Conservation (phyloP, 2,113 vertebrate genomes). For the Sander vitreus region DNA sequence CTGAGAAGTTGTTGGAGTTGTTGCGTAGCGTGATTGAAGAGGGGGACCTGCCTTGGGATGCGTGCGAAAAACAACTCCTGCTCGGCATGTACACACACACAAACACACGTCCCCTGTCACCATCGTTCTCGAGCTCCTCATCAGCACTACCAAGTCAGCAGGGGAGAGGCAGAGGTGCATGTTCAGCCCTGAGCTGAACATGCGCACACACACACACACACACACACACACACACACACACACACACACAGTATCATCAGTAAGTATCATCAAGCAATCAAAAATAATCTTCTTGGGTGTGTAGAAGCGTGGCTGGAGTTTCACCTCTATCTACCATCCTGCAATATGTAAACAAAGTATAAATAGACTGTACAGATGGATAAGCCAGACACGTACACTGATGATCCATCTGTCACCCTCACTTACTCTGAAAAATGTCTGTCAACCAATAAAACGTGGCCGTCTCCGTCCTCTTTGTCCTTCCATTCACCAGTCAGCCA, state of each 20-base stretch:
- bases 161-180: slow-evolving; percentile 65
- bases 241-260: slow-evolving; percentile 10
- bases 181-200: slow-evolving; percentile 61
- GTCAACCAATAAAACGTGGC: slow-evolving; percentile 28
- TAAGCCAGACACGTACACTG: slow-evolving; percentile 52
- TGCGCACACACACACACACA: slow-evolving; percentile 9
- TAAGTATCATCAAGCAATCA: slow-evolving; percentile 1
- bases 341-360: slow-evolving; percentile 57
- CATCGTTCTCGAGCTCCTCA: not conserved
- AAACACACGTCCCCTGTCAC: slow-evolving; percentile 1
- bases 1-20: slow-evolving; percentile 56
- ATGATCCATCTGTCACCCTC: slow-evolving; percentile 73
- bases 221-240: slow-evolving; percentile 14
- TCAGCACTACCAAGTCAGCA: slow-evolving; percentile 60
- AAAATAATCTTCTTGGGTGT: slow-evolving; percentile 18
- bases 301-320: slow-evolving; percentile 39
- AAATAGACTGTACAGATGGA: slow-evolving; percentile 59
- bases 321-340: slow-evolving; percentile 36
- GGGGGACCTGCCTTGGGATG: slow-evolving; percentile 29
- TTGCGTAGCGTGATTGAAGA: slow-evolving; percentile 47
- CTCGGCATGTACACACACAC: not conserved
- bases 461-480: slow-evolving; percentile 40
- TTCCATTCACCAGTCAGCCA: slow-evolving; percentile 46
- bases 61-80: slow-evolving; percentile 23
- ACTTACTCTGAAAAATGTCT: slow-evolving; percentile 50